A percentile compares a stretch with the other conserved stretches of the same genome.
Evolutionary conservation across 2,797 vertebrate species (phyloP).

Genomic region (Gila robusta): DNA sequence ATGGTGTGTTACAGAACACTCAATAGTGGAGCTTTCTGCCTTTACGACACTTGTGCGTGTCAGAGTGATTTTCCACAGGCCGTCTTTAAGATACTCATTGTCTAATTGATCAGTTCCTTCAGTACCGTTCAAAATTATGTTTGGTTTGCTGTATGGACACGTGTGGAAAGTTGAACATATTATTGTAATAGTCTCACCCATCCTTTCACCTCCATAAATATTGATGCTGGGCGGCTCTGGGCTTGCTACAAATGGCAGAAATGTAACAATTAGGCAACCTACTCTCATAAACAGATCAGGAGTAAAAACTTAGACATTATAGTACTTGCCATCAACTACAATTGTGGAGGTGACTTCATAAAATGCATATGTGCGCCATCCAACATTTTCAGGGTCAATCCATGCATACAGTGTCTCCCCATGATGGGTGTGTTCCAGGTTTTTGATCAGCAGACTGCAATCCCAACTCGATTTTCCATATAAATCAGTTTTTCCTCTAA

Average conservation of each 20-base stretch:
- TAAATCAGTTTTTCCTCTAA: constrained; percentile 45
- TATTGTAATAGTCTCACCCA: constrained; percentile 15
- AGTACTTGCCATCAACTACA: constrained; percentile 56
- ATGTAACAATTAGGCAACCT: not conserved
- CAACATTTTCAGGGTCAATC: constrained; percentile 73
- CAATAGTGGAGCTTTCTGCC: not conserved
- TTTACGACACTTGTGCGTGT: constrained; percentile 13
- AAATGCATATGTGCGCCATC: constrained; percentile 46
- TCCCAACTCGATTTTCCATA: rapidly evolving
- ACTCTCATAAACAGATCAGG: constrained; percentile 59
- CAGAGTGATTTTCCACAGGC: constrained; percentile 39
- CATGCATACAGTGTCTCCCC: constrained; percentile 69
- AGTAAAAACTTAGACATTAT: not conserved
- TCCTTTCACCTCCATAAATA: constrained; percentile 13
- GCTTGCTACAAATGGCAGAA: not conserved
- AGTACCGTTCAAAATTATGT: constrained; percentile 25
- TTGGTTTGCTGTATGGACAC: constrained; percentile 40
- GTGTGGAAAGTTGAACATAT: constrained; percentile 29
- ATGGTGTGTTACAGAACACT: constrained; percentile 29
- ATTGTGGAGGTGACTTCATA: constrained; percentile 69
- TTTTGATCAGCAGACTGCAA: constrained; percentile 66
- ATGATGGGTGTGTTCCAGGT: constrained; percentile 52
- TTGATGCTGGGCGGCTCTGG: not conserved
- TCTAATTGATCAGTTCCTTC: constrained; percentile 5
- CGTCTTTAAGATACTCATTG: rapidly evolving